Base-by-base conservation (phyloP, 2,797 vertebrate genomes). In the Numenius phaeopus region DNA sequence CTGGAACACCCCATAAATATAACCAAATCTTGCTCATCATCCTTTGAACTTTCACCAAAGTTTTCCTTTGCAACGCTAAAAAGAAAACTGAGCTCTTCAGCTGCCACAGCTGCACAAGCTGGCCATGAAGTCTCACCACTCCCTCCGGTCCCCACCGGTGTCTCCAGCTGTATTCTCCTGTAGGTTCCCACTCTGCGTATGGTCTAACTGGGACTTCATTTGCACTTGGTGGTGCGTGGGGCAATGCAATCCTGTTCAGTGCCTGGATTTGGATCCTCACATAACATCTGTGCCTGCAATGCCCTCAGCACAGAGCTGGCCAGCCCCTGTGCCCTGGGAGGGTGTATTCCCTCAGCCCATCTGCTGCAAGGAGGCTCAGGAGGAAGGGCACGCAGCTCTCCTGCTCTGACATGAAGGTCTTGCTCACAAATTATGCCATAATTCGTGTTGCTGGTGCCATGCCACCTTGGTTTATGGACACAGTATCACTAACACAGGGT, bases 141-240 rank as follows among this genome's bases (percentile, higher is more conserved):
- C 19, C 30, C 4, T 4, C 12, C 0, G 0, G 4, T 22, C 24
- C 20, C 14, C 9, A 1, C 1, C 1, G 0, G 1, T 19, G 14
- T 10, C 58, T 19, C 24, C 9, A 42, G 49, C 9, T 14, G 11
- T 47, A n/a, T 34, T 89, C n/a, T 14, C 30, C n/a, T 40, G 20
- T 13, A 37, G 34, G 11, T 61, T 54, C 20, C 10, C 24, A 5
- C 18, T 32, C 59, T 27, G 7, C 4, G 2, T 8, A 44, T 8
- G 7, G 4, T 30, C 26, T 57, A 37, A 13, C 8, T 2, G 30
- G 7, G 14, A 5, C 14, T 55, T 24, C 3, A 26, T 29, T 46
- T 32, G 37, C 54, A 3, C 22, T 10, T 21, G 23, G 23, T 2
- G 23, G 5, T 32, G 34, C 1, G 0, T 3, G 20, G 70, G n/a